Base-by-base conservation (phyloP, 2,113 vertebrate genomes). In the Paradisaea rubra region DNA sequence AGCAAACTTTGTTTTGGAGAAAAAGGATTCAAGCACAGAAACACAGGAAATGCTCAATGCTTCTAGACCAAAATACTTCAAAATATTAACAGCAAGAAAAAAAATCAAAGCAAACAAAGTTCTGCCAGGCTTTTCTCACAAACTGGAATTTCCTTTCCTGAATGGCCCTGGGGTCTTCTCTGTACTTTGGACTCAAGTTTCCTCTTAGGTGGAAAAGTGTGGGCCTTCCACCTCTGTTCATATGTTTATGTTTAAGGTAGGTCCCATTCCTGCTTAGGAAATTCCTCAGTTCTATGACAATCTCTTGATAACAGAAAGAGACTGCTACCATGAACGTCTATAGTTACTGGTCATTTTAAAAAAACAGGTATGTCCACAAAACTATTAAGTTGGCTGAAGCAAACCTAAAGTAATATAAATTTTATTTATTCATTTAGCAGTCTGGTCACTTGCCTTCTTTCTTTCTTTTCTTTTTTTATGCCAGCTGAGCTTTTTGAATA, bases 311-410 rank as follows among this genome's bases (percentile, higher is more conserved):
- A 39, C 25, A 54, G 11, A 54, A 0, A 30, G 10, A 39, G 23
- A 11, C 14, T 9, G 7, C 6, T 33, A 53, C 31, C 13, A 80
- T 15, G 35, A 80, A 63, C 10, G 9, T 49, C 19, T 30, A 7
- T 0, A 15, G 9, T 11, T 59, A 64, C 21, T n/a, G 10, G 6
- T 5, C 41, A 64, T 11, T n/a, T 8, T 0, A 11, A 25, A 39
- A 45, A 64, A 44, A 22, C 0, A 30, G 4, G 1, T 17, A n/a
- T 4, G 3, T 33, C 35, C 53, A 72, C 24, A 59, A 41, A 81
- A 60, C 6, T 16, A 28, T 17, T 30, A 30, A 20, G 28, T 7
- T 73, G 10, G 41, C 44, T 56, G 33, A 59, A 54, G 8, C 7
- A 72, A 85, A 54, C 31, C 11, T 39, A 39, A 50, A 33, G 22